phyloP scores from a whole-genome alignment of 1,140 invertebrate species.

The Scaptomyza montana region DNA sequence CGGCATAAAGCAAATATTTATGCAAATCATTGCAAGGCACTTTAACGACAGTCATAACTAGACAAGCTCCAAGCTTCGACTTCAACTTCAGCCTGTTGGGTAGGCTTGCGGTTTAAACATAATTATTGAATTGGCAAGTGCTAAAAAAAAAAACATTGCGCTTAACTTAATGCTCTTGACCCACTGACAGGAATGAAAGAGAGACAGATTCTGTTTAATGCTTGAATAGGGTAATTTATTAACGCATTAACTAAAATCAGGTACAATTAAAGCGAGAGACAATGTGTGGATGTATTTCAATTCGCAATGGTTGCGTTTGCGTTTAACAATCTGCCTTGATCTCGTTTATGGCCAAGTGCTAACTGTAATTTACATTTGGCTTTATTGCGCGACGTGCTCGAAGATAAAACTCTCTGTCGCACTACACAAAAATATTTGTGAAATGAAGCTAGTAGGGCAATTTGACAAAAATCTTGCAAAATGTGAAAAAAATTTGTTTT shows the following conservation, averaged over 20 bases:
- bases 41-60: constrained; percentile 16
- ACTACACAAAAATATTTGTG: constrained; percentile 9
- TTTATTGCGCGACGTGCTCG: constrained; percentile 60
- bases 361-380: constrained; percentile 59
- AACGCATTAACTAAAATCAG: constrained; percentile 24
- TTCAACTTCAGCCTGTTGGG: neutral
- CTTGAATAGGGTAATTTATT: constrained; percentile 48
- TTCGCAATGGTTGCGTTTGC: constrained; percentile 4
- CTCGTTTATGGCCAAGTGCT: constrained; percentile 52
- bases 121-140: constrained; percentile 51
- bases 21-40: constrained; percentile 64
- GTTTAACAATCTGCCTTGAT: constrained; percentile 52
- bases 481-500: constrained; percentile 37
- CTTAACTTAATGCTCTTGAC: constrained; percentile 61
- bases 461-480: constrained; percentile 57
- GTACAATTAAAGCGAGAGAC: constrained; percentile 4
- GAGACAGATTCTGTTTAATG: constrained; percentile 22
- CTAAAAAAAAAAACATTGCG: constrained; percentile 7
- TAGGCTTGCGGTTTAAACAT: constrained; percentile 36
- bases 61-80: constrained; percentile 8
- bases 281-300: constrained; percentile 19
- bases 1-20: constrained; percentile 47
- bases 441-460: constrained; percentile 34
- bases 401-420: constrained; percentile 21
- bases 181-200: constrained; percentile 67